A percentile compares a stretch with the other conserved stretches of the same genome.
These are phyloP conservation scores for Mus spicilegus DNA, from an alignment of 2,113 vertebrate species.

Conservation along the genomic window DNA sequence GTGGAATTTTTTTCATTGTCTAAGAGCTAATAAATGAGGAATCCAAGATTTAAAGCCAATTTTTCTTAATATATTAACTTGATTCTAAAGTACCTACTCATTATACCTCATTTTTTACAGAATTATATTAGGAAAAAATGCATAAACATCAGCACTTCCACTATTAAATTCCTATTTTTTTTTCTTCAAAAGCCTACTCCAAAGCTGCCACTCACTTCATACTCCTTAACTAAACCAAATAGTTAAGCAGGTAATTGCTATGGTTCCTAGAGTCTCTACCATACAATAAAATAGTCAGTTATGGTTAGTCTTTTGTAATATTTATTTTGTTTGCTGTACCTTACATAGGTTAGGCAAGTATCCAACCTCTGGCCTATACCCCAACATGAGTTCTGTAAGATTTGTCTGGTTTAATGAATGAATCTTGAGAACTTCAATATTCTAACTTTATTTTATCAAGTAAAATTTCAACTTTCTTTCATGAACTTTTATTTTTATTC, in stretches of 20 bases:
- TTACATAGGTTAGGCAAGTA: background rate
- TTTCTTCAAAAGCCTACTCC: constrained; percentile 5
- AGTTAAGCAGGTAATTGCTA: background rate
- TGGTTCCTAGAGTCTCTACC: background rate
- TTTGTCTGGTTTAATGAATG: background rate
- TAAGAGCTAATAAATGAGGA: background rate
- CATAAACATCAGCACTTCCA: background rate
- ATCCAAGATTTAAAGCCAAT: background rate
- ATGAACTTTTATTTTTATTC: background rate
- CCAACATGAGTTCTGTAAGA: background rate
- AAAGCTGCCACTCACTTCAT: background rate
- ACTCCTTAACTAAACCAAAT: background rate
- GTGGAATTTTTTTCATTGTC: background rate
- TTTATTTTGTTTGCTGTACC: background rate
- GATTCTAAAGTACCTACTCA: background rate
- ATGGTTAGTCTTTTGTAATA: background rate
- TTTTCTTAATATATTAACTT: background rate
- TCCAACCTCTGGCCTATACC: background rate
- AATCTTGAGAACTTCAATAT: background rate
- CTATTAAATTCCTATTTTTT: background rate
- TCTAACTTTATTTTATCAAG: constrained; percentile 15
- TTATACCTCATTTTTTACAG: background rate
- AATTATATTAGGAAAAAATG: background rate
- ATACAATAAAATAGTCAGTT: background rate
- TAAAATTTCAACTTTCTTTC: constrained; percentile 1